Base-by-base conservation (phyloP, 2,888 invertebrate genomes). In the Sarcophaga subvicina region DNA sequence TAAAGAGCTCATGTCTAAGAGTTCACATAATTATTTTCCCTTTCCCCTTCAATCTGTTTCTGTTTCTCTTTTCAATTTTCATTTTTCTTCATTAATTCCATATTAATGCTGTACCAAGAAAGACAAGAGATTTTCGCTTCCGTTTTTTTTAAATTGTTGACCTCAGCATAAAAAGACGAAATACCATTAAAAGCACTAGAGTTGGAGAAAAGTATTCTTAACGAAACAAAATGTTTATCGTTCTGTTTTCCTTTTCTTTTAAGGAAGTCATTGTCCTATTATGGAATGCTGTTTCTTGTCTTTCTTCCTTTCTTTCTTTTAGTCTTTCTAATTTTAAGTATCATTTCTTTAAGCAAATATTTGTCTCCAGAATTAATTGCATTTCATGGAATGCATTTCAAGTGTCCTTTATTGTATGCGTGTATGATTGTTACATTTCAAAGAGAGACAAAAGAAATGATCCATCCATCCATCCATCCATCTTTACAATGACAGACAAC, bases 251-350 rank as follows among this genome's bases (percentile, higher is more conserved):
- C 37, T 10, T 37, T 37, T 37, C 10, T 37, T 37, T 1, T 37
- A 71, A 45, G 54, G 66, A 85, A 82, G 82, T 82, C 85, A 85
- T 75, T 85, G 85, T 75, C 82, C 85, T 85, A 62, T 14, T 47
- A 5, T 63, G 10, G 54, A 14, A 54, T 14, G 54, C 54, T 54
- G 17, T 17, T 54, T 54, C 5, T 54, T 17, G 54, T 5, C 4
- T 54, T 14, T 54, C 14, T 49, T 49, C 12, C 11, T 49, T 11
- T 49, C 14, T 49, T 49, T 49, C 14, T 49, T 49, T 49, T 49
- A 14, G 49, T 64, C 20, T 20, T 25, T 47, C n/a, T 22, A 69
- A 62, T 63, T 25, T 80, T 47, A 12, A 60, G 37, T 60, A 66
- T 64, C 4, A 79, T 71, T 64, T 59, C 75, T 66, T 54, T 54